These are phyloP conservation scores for Microcebus griseorufus DNA, from an alignment of 2,113 vertebrate genomes.

Conservation along the genomic window DNA sequence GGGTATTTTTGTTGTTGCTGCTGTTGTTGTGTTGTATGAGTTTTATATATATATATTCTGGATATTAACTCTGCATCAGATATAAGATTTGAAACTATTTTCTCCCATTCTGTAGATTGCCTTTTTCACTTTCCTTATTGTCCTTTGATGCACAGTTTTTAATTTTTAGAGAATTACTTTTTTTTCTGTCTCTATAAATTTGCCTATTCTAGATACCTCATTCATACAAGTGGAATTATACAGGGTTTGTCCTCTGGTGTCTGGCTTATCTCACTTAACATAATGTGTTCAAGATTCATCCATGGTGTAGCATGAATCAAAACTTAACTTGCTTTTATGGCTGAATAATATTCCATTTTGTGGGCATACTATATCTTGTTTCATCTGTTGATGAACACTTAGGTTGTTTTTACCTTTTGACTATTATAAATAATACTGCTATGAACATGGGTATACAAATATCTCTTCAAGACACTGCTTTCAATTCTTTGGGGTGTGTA, in stretches of 20 bases:
- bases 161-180: conserved; percentile 44
- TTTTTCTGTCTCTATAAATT: not conserved
- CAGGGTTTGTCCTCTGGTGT: not conserved
- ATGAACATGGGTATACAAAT: not conserved
- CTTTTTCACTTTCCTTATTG: not conserved
- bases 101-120: not conserved
- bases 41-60: not conserved
- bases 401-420: not conserved
- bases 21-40: not conserved
- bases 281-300: conserved; percentile 10
- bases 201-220: not conserved
- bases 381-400: not conserved
- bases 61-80: not conserved
- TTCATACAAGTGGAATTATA: not conserved
- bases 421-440: not conserved
- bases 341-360: not conserved
- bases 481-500: not conserved
- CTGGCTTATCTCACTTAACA: conserved; percentile 14
- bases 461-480: conserved; percentile 1
- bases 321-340: not conserved
- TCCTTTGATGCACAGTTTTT: not conserved
- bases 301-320: not conserved
- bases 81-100: conserved; percentile 2
- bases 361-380: not conserved
- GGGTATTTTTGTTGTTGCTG: not conserved